Evolutionary conservation across 1,140 invertebrate species (phyloP), one percentile per base, ranked within the genome.

Genomic region (Hycleus phaleratus): DNA sequence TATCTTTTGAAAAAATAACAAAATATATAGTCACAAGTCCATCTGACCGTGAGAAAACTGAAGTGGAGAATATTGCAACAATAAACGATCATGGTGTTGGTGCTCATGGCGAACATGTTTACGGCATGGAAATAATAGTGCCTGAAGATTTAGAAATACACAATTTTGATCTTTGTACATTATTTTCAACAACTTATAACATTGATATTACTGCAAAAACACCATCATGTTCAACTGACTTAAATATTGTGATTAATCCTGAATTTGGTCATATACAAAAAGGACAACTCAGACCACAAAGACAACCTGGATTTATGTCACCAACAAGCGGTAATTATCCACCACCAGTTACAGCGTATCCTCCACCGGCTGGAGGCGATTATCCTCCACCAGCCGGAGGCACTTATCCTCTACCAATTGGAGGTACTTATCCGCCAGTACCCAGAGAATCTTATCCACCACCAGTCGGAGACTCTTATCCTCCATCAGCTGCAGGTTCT

Each of bases 61-160:
- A 59, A 9, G 40, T 26, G n/a, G 46, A 59, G 9, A 47, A 49
- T 46, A 46, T 48, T 43, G 26, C 53, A 6, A 11, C 40, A n/a
- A 43, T 39, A n/a, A 38, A 46, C 4, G 51, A 53, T 3, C 50
- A 49, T 54, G 50, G 58, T 49, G 58, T 59, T 9, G 58, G 58
- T 38, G 58, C 58, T 3, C 58, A 59, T 49, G 58, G 58, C 38
- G 45, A 59, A 46, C 46, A 59, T 43, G 48, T 42, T 3, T 59
- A 43, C 10, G 38, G 53, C 12, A 52, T 59, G 4, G 38, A 53
- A 49, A 11, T 59, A 12, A 39, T 26, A 3, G 53, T 59, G 11
- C 51, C 58, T 18, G n/a, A 38, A 43, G 26, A 26, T 3, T 9
- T 52, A 4, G 45, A 47, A 32, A 42, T 49, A n/a, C 58, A 50